phyloP scores from a whole-genome alignment of 2,113 vertebrate genomes.

The Siphamia tubifer region DNA sequence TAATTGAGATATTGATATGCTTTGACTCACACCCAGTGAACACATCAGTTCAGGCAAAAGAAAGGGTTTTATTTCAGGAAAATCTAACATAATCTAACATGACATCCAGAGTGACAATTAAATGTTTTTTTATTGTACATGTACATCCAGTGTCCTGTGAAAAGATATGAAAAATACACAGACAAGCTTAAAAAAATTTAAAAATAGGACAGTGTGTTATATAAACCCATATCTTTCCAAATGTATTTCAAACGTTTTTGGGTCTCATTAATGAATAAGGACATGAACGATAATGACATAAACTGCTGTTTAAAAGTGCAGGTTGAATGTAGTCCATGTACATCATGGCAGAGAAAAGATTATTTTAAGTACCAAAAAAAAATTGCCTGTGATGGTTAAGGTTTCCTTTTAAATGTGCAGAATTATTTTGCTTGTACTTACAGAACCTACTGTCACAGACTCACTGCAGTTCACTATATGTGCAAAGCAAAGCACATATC shows the following conservation, averaged over 20 bases:
- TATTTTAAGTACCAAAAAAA: neutral
- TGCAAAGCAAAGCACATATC: neutral
- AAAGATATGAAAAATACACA: neutral
- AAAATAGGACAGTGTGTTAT: neutral
- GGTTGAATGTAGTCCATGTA: neutral
- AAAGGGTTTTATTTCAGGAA: too few species aligned
- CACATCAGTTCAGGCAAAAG: too few species aligned
- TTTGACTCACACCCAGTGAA: too few species aligned
- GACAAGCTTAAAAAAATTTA: neutral
- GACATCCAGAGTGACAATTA: too few species aligned
- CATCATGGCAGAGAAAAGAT: neutral
- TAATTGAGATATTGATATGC: too few species aligned
- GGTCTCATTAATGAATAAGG: neutral
- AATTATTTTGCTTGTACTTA: neutral
- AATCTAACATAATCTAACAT: too few species aligned
- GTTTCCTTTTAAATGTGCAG: neutral
- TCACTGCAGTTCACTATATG: neutral
- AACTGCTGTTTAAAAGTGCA: neutral
- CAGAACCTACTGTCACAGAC: neutral
- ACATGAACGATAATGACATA: conserved; percentile 3
- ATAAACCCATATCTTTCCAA: neutral
- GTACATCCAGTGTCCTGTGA: neutral
- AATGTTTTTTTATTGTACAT: neutral
- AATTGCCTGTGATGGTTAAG: neutral
- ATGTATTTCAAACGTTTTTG: neutral